These are phyloP conservation scores for Drosophila seguyi DNA, from an alignment of 1,140 invertebrate genomes.

Conservation along the genomic window DNA sequence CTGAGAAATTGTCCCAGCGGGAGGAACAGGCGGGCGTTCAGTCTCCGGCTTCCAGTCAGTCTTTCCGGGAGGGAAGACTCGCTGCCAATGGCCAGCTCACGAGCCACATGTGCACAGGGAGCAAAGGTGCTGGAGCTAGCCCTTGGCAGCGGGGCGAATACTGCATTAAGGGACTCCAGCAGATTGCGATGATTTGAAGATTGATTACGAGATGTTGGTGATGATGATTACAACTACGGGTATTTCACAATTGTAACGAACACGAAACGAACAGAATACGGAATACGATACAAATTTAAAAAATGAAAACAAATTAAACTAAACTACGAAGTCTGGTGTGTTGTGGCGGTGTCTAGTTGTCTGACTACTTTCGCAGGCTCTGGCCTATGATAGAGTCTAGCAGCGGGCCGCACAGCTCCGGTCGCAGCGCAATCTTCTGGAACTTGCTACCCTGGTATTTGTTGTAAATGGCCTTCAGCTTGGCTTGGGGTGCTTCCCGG, in stretches of 20 bases:
- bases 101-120: constrained; percentile 16
- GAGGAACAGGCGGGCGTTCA: constrained; percentile 19
- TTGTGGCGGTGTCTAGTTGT: neutral
- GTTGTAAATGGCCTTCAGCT: constrained; percentile 88
- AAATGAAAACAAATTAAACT: constrained; percentile 78
- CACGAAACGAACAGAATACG: constrained; percentile 56
- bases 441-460: constrained; percentile 87
- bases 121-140: constrained; percentile 37
- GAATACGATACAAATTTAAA: constrained; percentile 72
- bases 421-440: constrained; percentile 87
- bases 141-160: constrained; percentile 11
- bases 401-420: constrained; percentile 86
- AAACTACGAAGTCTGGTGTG: constrained; percentile 35
- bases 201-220: constrained; percentile 19
- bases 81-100: constrained; percentile 24
- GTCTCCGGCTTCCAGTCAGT: constrained; percentile 3
- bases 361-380: constrained; percentile 48
- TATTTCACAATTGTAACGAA: constrained; percentile 37
- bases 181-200: constrained; percentile 13
- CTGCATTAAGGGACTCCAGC: constrained; percentile 24
- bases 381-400: constrained; percentile 74
- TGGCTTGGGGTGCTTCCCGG: constrained; percentile 87
- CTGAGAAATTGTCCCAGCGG: constrained; percentile 24
- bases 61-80: constrained; percentile 17
- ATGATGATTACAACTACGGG: constrained; percentile 30